phyloP scores from a whole-genome alignment of 2,797 vertebrate species.

The Harpagifer antarcticus region DNA sequence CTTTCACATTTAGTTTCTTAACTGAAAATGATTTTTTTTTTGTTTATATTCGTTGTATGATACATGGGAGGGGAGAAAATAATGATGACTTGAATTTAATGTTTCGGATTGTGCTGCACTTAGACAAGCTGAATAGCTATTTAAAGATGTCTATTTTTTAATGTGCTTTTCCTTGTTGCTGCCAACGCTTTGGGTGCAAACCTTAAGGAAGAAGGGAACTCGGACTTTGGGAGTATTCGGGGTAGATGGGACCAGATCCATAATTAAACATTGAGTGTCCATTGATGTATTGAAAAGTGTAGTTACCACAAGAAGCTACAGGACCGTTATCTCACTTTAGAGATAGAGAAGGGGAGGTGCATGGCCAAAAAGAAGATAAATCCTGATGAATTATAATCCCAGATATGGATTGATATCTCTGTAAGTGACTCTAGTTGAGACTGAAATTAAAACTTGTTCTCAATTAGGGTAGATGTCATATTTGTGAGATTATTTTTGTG shows the following conservation, averaged over 20 bases:
- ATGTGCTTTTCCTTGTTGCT: constrained; percentile 87
- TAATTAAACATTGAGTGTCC: constrained; percentile 22
- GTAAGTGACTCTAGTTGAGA: constrained; percentile 25
- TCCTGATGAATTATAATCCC: constrained; percentile 19
- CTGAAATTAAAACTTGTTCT: constrained; percentile 22
- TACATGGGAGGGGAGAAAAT: constrained; percentile 84
- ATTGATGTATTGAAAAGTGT: constrained; percentile 30
- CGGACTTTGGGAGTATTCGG: constrained; percentile 44
- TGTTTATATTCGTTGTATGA: constrained; percentile 78
- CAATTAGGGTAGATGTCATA: constrained; percentile 37
- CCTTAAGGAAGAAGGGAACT: constrained; percentile 50
- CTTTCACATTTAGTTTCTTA: constrained; percentile 88
- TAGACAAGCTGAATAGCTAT: constrained; percentile 88
- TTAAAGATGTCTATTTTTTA: constrained; percentile 90
- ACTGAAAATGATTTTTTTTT: constrained; percentile 82
- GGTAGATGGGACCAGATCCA: constrained; percentile 67
- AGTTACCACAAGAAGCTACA: constrained; percentile 14
- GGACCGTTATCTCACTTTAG: constrained; percentile 1
- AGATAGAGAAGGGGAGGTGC: constrained; percentile 11
- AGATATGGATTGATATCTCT: constrained; percentile 22
- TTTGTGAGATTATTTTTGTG: constrained; percentile 57
- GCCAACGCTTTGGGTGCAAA: constrained; percentile 81
- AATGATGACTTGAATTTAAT: constrained; percentile 91
- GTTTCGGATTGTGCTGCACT: constrained; percentile 90
- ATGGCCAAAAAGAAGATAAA: constrained; percentile 30